Evolutionary conservation across 2,797 vertebrate species (phyloP).

Genomic region (Pseudomugil gertrudae): DNA sequence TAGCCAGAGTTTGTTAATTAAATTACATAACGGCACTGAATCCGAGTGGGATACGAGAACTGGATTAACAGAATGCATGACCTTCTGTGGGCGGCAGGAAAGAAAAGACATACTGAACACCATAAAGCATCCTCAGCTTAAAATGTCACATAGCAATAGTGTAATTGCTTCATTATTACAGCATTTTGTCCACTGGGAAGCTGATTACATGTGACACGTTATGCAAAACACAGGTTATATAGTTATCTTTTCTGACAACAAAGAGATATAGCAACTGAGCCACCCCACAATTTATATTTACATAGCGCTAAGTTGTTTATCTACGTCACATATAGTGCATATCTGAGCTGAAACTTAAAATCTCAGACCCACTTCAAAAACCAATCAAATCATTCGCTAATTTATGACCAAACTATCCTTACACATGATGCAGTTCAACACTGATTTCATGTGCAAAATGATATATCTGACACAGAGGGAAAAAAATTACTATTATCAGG

Average conservation of each 20-base stretch:
- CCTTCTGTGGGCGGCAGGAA: conserved; percentile 52
- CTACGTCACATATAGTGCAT: conserved; percentile 12
- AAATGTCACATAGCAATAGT: conserved; percentile 52
- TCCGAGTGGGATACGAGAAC: conserved; percentile 47
- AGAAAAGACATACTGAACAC: conserved; percentile 44
- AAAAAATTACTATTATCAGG: background rate
- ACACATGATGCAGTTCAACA: conserved; percentile 18
- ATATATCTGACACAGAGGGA: background rate
- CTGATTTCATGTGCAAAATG: conserved; percentile 15
- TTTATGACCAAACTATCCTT: no score
- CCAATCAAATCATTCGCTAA: no score
- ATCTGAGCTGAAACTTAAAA: conserved; percentile 29
- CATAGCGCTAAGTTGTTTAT: conserved; percentile 41
- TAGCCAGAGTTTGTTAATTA: conserved; percentile 56
- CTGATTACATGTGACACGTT: conserved; percentile 62
- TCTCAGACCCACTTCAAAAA: no score
- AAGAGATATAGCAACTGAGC: conserved; percentile 35
- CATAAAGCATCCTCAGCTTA: conserved; percentile 42
- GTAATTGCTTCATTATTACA: conserved; percentile 47
- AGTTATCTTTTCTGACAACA: conserved; percentile 37
- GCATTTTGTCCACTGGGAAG: conserved; percentile 41
- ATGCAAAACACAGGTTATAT: conserved; percentile 55
- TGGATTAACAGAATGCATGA: conserved; percentile 37
- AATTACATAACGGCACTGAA: conserved; percentile 52
- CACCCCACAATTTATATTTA: conserved; percentile 23